Base-by-base conservation (phyloP, 2,113 vertebrate species). In the Rhabdomys dilectus region DNA sequence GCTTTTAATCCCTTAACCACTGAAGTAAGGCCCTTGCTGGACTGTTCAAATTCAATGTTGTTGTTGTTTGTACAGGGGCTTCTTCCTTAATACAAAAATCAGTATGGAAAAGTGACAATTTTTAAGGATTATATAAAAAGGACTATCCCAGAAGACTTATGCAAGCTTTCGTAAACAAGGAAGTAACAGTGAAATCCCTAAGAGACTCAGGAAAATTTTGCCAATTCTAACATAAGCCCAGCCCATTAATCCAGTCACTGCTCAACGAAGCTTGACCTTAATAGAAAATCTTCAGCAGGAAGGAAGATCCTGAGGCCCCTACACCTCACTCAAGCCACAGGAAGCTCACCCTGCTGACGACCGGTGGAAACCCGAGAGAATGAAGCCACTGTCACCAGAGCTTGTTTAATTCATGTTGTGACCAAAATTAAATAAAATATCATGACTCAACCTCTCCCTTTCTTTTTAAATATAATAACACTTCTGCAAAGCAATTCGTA, bases 51-150 rank as follows among this genome's bases (percentile, higher is more conserved):
- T 56, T 72, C 56, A 26, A 66, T 78, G 5, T 39, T 60, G 53
- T 58, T 60, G 51, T 88, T 90, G 17, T 62, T 87, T 31, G 19
- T 86, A 75, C 3, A 72, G 42, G 90, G 42, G 16, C 5, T 90
- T 87, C 26, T 94, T 58, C 68, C 16, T 90, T 84, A 42, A 84
- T 88, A 60, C 4, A 85, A 11, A 10, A 91, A 85, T 68, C 15
- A 64, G 17, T 77, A 88, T 29, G 21, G 42, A 86, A 87, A 94
- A 96, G 56, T n/a, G 36, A 62, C 8, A 68, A 7, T 58, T 86
- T 93, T 88, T 89, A 51, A 93, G 24, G n/a, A 82, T 73, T 90
- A 86, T 31, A 64, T 64, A 66, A 87, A 91, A 81, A 6, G 21
- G 26, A 88, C 94, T 85, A 64, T 84, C 87, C 9, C 58, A 84